Conservation (phyloP, 2,888 invertebrate species). For the Craniophora ligustri region DNA sequence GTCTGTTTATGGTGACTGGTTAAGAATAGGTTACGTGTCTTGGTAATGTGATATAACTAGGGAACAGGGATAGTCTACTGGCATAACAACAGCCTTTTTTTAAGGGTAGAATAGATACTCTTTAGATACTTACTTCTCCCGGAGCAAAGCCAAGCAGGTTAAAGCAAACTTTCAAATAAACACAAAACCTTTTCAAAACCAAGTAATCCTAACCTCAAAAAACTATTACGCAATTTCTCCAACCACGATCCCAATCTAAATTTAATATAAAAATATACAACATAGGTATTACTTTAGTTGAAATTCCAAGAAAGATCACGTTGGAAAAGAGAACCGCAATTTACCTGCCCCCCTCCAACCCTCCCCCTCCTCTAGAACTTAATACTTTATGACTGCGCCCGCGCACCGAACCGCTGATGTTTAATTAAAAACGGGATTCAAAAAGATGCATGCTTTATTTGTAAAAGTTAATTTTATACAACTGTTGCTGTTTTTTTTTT, state of each 20-base stretch:
- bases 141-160: neutral
- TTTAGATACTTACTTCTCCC: no score
- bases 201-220: constrained; percentile 27
- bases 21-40: no score
- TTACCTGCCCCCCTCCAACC: constrained; percentile 48
- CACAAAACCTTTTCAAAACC: neutral
- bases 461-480: constrained; percentile 56
- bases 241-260: constrained; percentile 43
- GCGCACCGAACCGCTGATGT: constrained; percentile 49
- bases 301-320: constrained; percentile 55
- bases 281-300: constrained; percentile 55
- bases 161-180: no score
- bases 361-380: constrained; percentile 47
- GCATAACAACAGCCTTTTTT: no score
- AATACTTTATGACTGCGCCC: constrained; percentile 52
- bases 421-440: constrained; percentile 66
- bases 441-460: constrained; percentile 58
- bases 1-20: neutral
- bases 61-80: no score
- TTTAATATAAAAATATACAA: constrained; percentile 45
- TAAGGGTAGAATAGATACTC: no score
- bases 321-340: constrained; percentile 54
- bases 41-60: no score
- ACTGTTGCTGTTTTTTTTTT: constrained; percentile 26
- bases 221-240: constrained; percentile 26